phyloP scores from a whole-genome alignment of 2,113 vertebrate species.

The Perccottus glenii region DNA sequence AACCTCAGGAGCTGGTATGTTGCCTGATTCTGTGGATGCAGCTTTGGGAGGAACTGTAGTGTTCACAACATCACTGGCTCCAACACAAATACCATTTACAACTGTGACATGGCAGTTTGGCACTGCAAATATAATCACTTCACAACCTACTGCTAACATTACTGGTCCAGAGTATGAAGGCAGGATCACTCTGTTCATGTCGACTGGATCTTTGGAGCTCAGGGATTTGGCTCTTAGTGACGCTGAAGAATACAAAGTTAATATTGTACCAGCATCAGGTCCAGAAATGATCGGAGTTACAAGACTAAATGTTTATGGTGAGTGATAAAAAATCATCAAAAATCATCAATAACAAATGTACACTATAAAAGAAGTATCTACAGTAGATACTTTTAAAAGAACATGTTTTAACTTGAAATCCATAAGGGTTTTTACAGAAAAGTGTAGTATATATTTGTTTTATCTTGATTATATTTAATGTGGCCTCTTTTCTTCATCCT shows the following conservation, averaged over 20 bases:
- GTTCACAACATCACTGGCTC: constrained; percentile 21
- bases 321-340: constrained; percentile 42
- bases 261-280: accelerated
- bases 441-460: too few relatives aligned
- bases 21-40: constrained; percentile 27
- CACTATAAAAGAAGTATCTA: too few relatives aligned
- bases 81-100: accelerated
- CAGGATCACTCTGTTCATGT: constrained; percentile 21
- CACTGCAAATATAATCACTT: accelerated
- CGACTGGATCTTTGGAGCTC: constrained; percentile 8
- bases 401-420: too few relatives aligned
- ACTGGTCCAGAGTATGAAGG: background rate
- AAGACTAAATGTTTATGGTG: constrained; percentile 56
- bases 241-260: constrained; percentile 24
- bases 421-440: too few relatives aligned
- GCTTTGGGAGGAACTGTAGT: constrained; percentile 21
- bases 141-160: too few relatives aligned
- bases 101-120: background rate
- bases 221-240: constrained; percentile 10
- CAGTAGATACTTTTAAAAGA: too few relatives aligned
- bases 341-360: too few relatives aligned
- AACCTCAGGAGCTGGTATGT: constrained; percentile 15
- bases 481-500: accelerated
- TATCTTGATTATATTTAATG: too few relatives aligned
- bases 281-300: accelerated